Evolutionary conservation across 2,888 invertebrate genomes (phyloP).

Genomic region (Amphipoea lucens): DNA sequence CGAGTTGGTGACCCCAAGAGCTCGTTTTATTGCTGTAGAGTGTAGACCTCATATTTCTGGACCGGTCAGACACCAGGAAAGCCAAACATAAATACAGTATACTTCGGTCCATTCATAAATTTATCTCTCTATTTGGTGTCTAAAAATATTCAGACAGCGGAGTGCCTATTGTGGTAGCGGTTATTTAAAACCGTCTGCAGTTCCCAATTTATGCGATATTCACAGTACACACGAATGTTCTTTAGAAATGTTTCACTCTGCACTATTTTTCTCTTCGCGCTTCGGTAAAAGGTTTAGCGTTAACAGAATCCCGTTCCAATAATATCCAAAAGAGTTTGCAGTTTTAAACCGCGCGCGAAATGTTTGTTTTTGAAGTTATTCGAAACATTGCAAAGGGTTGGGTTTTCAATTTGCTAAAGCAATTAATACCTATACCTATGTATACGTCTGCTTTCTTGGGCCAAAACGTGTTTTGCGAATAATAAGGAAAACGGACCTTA

Average conservation of each 20-base stretch:
- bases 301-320: slow-evolving; percentile 6
- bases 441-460: neutral
- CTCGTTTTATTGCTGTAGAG: neutral
- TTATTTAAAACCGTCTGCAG: slow-evolving; percentile 20
- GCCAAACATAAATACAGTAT: neutral
- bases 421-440: neutral
- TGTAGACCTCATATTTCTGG: neutral
- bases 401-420: neutral
- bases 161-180: slow-evolving; percentile 8
- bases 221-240: slow-evolving; percentile 18
- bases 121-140: neutral
- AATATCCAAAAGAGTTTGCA: slow-evolving; percentile 14
- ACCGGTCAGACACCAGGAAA: neutral
- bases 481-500: slow-evolving; percentile 18
- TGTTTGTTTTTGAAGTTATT: neutral
- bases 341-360: neutral
- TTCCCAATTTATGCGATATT: slow-evolving; percentile 9
- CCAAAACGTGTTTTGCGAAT: neutral
- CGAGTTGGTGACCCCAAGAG: neutral
- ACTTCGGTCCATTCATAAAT: slow-evolving; percentile 17
- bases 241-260: slow-evolving; percentile 27
- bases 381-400: neutral
- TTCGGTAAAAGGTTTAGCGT: slow-evolving; percentile 14
- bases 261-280: slow-evolving; percentile 12
- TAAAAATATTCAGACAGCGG: slow-evolving; percentile 12